Evolutionary conservation across 2,888 invertebrate species (phyloP), one percentile per base, ranked within the genome.

Genomic region (Drosophila robusta): DNA sequence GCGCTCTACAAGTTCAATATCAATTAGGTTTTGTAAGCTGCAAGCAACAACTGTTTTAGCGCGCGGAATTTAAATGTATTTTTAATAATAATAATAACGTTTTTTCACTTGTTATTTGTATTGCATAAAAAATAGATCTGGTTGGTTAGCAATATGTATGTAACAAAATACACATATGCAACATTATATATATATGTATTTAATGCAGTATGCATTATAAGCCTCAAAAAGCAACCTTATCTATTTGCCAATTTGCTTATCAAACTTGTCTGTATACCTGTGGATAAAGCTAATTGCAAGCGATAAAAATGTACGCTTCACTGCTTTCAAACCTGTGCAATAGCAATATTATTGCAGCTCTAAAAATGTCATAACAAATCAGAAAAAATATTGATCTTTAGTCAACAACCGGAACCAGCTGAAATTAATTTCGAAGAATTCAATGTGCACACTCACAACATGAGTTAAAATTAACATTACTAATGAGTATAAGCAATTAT

Each of bases 401-500:
- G 14, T 29, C 7, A 14, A 9, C 38, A 57, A 9, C 12, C 34
- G 9, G 39, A 39, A 24, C 12, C 22, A 38, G 5, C 9, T 46
- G 2, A 44, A 60, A 34, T 18, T 26, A n/a, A 29, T 22, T 6
- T n/a, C 7, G 4, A 5, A 6, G 11, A 22, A 14, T 26, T 22
- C n/a, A 8, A 36, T 8, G 9, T 7, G 29, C 22, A 12, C 36
- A 45, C 4, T 22, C 16, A 16, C 16, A 34, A 12, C 4, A 7
- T 2, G 8, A 45, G 22, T 14, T 24, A 22, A 47, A 16, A 56
- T n/a, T 9, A 29, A 38, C 45, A 42, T 36, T 32, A n/a, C 36
- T n/a, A 64, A 64, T 63, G 44, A 38, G 36, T 38, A 56, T 18
- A 18, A 56, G 49, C 49, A 39, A 39, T 49, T 57, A 46, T 39